Evolutionary conservation across 2,797 vertebrate species (phyloP).

Genomic region (Oreochromis mossambicus): DNA sequence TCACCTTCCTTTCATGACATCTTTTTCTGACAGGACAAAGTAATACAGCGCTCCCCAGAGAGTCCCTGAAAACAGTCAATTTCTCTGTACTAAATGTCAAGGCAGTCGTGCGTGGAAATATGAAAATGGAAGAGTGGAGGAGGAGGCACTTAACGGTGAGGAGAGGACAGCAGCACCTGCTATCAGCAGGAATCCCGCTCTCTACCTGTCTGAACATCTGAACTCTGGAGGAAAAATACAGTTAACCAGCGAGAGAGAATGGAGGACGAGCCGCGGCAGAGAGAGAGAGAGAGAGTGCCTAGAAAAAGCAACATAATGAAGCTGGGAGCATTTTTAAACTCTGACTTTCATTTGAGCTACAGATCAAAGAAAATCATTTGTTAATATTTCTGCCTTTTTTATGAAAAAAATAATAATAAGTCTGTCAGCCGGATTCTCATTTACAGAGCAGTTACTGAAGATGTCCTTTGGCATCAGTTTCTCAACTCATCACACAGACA

Average conservation of each 20-base stretch:
- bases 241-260: not conserved
- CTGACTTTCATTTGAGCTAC: not conserved
- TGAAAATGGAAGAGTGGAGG: constrained; percentile 54
- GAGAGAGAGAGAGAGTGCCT: not conserved
- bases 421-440: not conserved
- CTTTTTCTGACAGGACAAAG: constrained; percentile 70
- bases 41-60: constrained; percentile 65
- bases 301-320: not conserved
- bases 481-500: not conserved
- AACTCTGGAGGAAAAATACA: constrained; percentile 6
- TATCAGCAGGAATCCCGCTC: constrained; percentile 32
- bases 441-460: not conserved
- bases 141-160: constrained; percentile 38
- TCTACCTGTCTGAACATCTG: constrained; percentile 26
- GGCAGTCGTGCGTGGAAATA: constrained; percentile 64
- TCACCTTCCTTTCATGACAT: constrained; percentile 71
- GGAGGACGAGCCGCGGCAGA: not conserved
- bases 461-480: not conserved
- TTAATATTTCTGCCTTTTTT: not conserved
- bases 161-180: constrained; percentile 44
- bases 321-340: not conserved
- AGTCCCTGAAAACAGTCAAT: constrained; percentile 69
- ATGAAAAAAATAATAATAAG: not conserved
- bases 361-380: not conserved
- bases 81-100: constrained; percentile 69